Conservation (phyloP, 23 tunicate species). For the Aplidium turbinatum region DNA sequence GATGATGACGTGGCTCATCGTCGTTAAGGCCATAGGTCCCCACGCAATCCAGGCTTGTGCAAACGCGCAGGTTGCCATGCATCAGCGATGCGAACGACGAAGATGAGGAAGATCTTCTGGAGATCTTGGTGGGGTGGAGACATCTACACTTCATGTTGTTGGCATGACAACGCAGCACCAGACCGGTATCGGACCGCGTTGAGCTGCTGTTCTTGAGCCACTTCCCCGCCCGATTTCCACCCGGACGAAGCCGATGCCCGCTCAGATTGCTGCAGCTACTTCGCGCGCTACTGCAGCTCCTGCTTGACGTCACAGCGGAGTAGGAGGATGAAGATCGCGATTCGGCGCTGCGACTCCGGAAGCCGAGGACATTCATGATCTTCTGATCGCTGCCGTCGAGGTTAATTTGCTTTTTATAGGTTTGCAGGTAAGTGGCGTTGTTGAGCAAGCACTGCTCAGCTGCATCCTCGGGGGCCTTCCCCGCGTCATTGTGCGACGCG, state of each 20-base stretch:
- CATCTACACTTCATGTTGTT: slow-evolving; percentile 20
- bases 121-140: slow-evolving; percentile 16
- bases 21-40: neutral
- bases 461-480: neutral
- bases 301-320: slow-evolving; percentile 25
- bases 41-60: slow-evolving; percentile 9
- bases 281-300: slow-evolving; percentile 78
- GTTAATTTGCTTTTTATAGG: slow-evolving; percentile 20
- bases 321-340: slow-evolving; percentile 43
- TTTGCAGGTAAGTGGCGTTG: slow-evolving; percentile 20
- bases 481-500: neutral
- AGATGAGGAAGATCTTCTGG: slow-evolving; percentile 21
- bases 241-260: slow-evolving; percentile 34
- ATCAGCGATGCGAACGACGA: slow-evolving; percentile 20
- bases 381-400: slow-evolving; percentile 27
- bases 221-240: slow-evolving; percentile 21
- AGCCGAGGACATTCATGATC: slow-evolving; percentile 44
- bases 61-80: neutral
- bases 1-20: neutral
- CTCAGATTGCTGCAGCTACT: slow-evolving; percentile 79
- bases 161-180: slow-evolving; percentile 60
- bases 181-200: slow-evolving; percentile 75
- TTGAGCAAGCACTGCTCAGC: slow-evolving; percentile 21
- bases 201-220: slow-evolving; percentile 61
- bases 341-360: slow-evolving; percentile 78